These are phyloP conservation scores for Leucozona laternaria DNA, from an alignment of 2,888 invertebrate genomes.

Conservation along the genomic window DNA sequence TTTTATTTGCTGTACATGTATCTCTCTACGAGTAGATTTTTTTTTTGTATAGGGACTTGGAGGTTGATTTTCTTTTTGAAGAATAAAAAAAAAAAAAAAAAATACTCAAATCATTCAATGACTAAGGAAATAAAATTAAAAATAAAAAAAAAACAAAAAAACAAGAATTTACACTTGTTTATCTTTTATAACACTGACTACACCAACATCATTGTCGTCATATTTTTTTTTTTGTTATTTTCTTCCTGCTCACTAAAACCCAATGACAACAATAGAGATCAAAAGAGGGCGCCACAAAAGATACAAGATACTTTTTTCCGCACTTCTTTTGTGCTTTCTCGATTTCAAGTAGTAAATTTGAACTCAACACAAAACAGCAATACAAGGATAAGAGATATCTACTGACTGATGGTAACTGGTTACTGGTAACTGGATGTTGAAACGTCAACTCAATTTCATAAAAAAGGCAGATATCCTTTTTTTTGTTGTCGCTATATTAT, in stretches of 20 bases:
- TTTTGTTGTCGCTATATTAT: constrained; percentile 9
- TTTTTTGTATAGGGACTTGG: neutral
- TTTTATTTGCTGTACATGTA: constrained; percentile 26
- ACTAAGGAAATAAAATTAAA: constrained; percentile 55
- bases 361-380: constrained; percentile 58
- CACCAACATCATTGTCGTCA: constrained; percentile 52
- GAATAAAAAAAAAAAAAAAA: neutral
- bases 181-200: constrained; percentile 65
- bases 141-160: constrained; percentile 14
- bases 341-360: constrained; percentile 60
- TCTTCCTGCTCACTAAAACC: constrained; percentile 1
- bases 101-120: constrained; percentile 62
- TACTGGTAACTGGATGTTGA: too few relatives aligned
- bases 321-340: constrained; percentile 56
- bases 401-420: too few relatives aligned
- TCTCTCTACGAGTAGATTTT: neutral
- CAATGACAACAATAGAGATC: constrained; percentile 32
- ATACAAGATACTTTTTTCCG: constrained; percentile 57
- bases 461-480: too few relatives aligned
- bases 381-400: constrained; percentile 34
- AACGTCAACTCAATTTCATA: too few relatives aligned
- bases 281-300: constrained; percentile 49
- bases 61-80: neutral
- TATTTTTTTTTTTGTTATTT: neutral
- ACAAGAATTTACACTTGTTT: constrained; percentile 70